A percentile compares a stretch with the other conserved stretches of the same genome.
phyloP scores from a whole-genome alignment of 2,888 invertebrate genomes.

The Tinea pellionella region DNA sequence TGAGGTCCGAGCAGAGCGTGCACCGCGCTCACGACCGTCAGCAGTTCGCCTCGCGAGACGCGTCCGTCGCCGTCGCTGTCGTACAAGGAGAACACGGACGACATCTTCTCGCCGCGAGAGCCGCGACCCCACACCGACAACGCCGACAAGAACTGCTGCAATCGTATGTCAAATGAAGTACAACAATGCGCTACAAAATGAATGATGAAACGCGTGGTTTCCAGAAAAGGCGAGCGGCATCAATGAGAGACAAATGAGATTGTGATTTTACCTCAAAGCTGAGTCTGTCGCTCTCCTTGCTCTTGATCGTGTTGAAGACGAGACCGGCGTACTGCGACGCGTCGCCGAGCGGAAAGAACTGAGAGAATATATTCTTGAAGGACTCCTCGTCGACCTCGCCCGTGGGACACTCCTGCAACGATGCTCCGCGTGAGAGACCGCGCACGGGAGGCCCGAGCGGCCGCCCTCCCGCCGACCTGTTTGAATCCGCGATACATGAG shows the following conservation, averaged over 20 bases:
- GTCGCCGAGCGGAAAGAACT: constrained; percentile 92
- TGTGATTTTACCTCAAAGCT: constrained; percentile 82
- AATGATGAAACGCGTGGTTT: too few species aligned
- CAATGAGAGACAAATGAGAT: neutral
- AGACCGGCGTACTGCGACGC: constrained; percentile 91
- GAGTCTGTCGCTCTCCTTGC: constrained; percentile 83
- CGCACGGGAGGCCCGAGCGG: too few species aligned
- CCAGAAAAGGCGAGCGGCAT: neutral
- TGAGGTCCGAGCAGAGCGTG: constrained; percentile 87
- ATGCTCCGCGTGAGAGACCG: neutral
- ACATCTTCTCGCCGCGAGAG: constrained; percentile 84
- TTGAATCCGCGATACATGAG: constrained; percentile 92
- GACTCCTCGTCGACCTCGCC: constrained; percentile 89
- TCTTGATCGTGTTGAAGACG: constrained; percentile 92
- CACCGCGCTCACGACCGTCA: constrained; percentile 83
- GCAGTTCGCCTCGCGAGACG: constrained; percentile 87
- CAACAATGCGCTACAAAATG: too few species aligned
- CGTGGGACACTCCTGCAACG: constrained; percentile 80
- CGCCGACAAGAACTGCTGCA: constrained; percentile 85
- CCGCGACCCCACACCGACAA: constrained; percentile 88
- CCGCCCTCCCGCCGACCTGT: constrained; percentile 75
- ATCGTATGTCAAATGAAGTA: too few species aligned
- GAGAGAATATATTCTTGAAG: constrained; percentile 88
- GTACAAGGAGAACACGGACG: constrained; percentile 90
- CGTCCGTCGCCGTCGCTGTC: constrained; percentile 89